Conservation (phyloP, 2,888 invertebrate species). For the Pegoplata infirma region DNA sequence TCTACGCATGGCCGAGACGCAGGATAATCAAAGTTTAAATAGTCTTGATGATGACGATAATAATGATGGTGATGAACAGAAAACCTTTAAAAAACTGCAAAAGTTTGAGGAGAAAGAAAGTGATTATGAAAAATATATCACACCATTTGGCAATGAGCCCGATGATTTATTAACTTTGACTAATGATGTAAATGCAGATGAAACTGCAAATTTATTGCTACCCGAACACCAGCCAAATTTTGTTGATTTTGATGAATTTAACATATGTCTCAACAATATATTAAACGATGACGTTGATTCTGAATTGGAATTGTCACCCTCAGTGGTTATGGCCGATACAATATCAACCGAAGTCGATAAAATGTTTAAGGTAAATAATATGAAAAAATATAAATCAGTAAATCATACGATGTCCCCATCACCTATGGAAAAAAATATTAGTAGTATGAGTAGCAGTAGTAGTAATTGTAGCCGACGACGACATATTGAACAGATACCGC, state of each 20-base stretch:
- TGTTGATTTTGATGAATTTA: conserved; percentile 74
- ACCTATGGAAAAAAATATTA: conserved; percentile 43
- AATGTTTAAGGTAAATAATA: conserved; percentile 55
- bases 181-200: conserved; percentile 61
- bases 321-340: conserved; percentile 49
- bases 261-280: conserved; percentile 73
- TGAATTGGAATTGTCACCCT: conserved; percentile 51
- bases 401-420: conserved; percentile 28
- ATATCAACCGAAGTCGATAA: conserved; percentile 45
- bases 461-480: conserved; percentile 28
- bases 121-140: conserved; percentile 32
- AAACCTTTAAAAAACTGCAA: conserved; percentile 12
- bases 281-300: conserved; percentile 71
- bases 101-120: background rate
- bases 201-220: conserved; percentile 69
- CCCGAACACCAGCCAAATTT: conserved; percentile 71
- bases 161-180: conserved; percentile 64
- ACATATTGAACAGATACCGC: conserved; percentile 37
- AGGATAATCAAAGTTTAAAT: conserved; percentile 58
- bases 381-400: conserved; percentile 14
- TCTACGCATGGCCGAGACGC: conserved; percentile 71
- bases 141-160: conserved; percentile 54
- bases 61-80: conserved; percentile 47
- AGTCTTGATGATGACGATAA: conserved; percentile 43
- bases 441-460: conserved; percentile 52